Percentiles rank a stretch among this genome's conserved stretches.
phyloP scores from a whole-genome alignment of 2,113 vertebrate genomes.

The Erpornis zantholeuca region DNA sequence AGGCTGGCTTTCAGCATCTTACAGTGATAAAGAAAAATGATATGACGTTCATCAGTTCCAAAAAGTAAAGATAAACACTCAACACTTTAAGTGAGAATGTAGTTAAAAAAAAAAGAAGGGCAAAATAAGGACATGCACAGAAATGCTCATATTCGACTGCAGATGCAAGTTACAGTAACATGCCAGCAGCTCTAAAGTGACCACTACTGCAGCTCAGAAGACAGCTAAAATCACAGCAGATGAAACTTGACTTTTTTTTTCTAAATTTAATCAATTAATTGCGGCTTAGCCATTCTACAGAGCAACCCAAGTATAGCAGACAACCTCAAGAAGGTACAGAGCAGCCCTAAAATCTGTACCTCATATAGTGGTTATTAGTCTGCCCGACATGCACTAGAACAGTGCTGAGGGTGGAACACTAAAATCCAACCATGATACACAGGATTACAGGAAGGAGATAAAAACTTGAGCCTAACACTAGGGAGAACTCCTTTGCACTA shows the following conservation, averaged over 20 bases:
- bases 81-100: neutral
- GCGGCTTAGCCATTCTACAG: neutral
- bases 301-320: neutral
- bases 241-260: neutral
- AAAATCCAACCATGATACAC: neutral
- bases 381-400: neutral
- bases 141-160: neutral
- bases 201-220: neutral
- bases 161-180: neutral
- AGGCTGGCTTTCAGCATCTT: slow-evolving; percentile 37
- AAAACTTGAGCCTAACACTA: neutral
- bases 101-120: neutral
- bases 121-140: neutral
- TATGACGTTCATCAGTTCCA: neutral
- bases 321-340: neutral
- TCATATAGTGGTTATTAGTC: neutral
- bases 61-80: slow-evolving; percentile 13
- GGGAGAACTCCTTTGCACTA: neutral
- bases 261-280: neutral
- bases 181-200: neutral
- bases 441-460: neutral
- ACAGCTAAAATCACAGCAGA: neutral
- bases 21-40: neutral
- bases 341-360: neutral
- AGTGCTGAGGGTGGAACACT: neutral